These are phyloP conservation scores for Neodiprion lecontei DNA, from an alignment of 1,140 invertebrate species.

Conservation along the genomic window DNA sequence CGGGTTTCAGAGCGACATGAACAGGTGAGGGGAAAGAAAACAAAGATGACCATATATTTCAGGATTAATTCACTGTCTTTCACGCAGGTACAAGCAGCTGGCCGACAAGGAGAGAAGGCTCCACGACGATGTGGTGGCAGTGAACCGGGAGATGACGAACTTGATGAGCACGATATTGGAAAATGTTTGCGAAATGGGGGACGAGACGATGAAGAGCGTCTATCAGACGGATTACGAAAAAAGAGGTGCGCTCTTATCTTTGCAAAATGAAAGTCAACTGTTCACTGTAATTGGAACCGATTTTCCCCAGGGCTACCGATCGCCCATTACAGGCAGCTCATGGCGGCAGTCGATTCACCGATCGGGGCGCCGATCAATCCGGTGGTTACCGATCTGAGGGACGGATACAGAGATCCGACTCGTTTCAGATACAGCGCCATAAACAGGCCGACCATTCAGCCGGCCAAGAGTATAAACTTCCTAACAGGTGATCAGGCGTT, in stretches of 20 bases:
- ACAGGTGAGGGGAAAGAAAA: conserved; percentile 27
- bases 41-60: conserved; percentile 39
- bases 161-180: conserved; percentile 66
- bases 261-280: neutral
- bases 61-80: conserved; percentile 64
- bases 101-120: conserved; percentile 65
- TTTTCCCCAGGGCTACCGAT: conserved; percentile 44
- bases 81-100: conserved; percentile 64
- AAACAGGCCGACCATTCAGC: conserved; percentile 49
- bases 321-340: conserved; percentile 49
- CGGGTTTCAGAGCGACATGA: conserved; percentile 27
- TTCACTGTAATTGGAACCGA: neutral
- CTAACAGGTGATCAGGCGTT: conserved; percentile 42
- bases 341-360: conserved; percentile 56
- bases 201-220: conserved; percentile 66
- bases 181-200: conserved; percentile 63
- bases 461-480: conserved; percentile 49
- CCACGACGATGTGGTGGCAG: conserved; percentile 59
- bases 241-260: conserved; percentile 54
- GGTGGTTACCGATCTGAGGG: conserved; percentile 44
- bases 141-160: conserved; percentile 65
- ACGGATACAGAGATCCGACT: conserved; percentile 58
- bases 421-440: conserved; percentile 54
- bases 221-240: conserved; percentile 67
- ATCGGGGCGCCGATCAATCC: conserved; percentile 53